Evolutionary conservation across 2,113 vertebrate genomes (phyloP).

Genomic region (Agapornis roseicollis): DNA sequence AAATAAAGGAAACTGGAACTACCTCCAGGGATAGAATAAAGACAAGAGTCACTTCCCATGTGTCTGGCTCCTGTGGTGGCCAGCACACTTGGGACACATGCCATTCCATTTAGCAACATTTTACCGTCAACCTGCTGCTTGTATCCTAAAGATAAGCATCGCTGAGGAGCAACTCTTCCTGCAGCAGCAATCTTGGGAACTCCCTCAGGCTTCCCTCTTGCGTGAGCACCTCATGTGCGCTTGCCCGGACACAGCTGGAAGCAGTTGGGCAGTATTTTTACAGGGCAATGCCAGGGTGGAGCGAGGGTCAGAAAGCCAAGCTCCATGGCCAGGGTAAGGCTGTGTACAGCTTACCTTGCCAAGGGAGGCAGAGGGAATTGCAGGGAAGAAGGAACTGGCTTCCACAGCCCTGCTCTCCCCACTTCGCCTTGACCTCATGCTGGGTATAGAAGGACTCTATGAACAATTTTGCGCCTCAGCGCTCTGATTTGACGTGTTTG

Average conservation of each 20-base stretch:
- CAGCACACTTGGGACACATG: conserved; percentile 51
- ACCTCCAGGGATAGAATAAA: conserved; percentile 68
- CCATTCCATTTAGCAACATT: conserved; percentile 47
- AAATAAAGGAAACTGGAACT: conserved; percentile 65
- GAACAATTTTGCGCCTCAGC: neutral
- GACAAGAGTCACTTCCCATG: conserved; percentile 64
- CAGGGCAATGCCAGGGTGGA: neutral
- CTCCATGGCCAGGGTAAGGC: neutral
- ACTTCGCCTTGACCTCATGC: neutral
- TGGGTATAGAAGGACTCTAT: neutral
- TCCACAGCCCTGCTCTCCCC: neutral
- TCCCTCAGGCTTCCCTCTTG: conserved; percentile 52
- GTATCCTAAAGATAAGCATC: conserved; percentile 66
- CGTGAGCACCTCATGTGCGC: neutral
- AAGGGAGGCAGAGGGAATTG: conserved; percentile 27
- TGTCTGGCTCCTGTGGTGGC: conserved; percentile 48
- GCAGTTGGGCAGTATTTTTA: neutral
- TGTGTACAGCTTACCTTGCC: neutral
- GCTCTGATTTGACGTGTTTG: neutral
- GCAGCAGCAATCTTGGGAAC: conserved; percentile 25
- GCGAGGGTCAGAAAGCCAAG: neutral
- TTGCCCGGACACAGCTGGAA: neutral
- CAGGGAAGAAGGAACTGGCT: neutral
- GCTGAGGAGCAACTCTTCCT: conserved; percentile 45
- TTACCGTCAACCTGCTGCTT: conserved; percentile 58